Conservation (phyloP, 2,797 vertebrate genomes). For the Paguma larvata region DNA sequence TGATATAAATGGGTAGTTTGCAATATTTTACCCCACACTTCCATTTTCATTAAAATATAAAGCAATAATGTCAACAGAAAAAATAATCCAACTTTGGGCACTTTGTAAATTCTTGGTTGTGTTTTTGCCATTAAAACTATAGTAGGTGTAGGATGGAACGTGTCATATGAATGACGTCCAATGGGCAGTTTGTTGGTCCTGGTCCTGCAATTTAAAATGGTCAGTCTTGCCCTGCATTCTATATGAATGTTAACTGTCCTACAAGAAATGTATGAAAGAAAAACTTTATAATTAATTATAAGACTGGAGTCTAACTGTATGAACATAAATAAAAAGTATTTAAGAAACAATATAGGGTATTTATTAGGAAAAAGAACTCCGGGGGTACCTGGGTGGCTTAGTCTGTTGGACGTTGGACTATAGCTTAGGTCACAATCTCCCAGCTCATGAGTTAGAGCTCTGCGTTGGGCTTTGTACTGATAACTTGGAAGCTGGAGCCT, state of each 20-base stretch:
- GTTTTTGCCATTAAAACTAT: not conserved
- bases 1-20: not conserved
- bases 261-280: not conserved
- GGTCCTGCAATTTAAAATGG: not conserved
- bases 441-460: no score
- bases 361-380: not conserved
- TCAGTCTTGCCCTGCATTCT: fast-evolving
- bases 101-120: not conserved
- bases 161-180: not conserved
- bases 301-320: not conserved
- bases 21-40: not conserved
- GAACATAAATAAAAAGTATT: not conserved
- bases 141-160: not conserved
- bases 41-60: not conserved
- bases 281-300: not conserved
- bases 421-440: no score
- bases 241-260: not conserved
- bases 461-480: no score
- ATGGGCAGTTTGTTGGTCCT: not conserved
- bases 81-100: not conserved
- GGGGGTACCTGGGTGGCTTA: not conserved
- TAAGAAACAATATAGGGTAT: not conserved
- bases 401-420: no score
- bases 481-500: no score
- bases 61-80: not conserved